A percentile compares a stretch with the other conserved stretches of the same genome.
Conservation (phyloP, 2,888 invertebrate genomes). For the Epirrhoe alternata region DNA sequence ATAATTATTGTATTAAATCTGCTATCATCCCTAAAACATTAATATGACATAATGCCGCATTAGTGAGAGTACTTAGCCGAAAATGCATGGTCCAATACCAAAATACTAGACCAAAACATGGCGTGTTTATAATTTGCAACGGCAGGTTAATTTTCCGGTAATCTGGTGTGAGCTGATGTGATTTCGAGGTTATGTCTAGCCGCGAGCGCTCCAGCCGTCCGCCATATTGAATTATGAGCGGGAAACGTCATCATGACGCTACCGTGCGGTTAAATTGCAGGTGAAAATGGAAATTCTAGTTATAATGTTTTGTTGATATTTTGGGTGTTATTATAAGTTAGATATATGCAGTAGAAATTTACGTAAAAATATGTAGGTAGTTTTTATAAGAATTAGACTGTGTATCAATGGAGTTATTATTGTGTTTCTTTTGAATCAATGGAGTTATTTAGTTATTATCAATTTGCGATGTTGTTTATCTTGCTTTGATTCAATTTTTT, state of each 20-base stretch:
- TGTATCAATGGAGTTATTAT: too few species aligned
- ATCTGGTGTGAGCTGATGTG: constrained; percentile 68
- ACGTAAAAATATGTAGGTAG: too few species aligned
- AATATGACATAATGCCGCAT: not conserved
- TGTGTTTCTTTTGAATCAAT: too few species aligned
- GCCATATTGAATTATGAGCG: constrained; percentile 69
- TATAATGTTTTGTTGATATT: constrained; percentile 7
- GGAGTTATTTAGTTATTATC: too few species aligned
- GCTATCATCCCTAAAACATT: not conserved
- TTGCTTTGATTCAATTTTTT: too few species aligned
- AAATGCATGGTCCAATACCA: constrained; percentile 15
- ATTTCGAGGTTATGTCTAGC: constrained; percentile 73
- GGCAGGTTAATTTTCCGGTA: constrained; percentile 71
- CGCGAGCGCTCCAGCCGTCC: constrained; percentile 58
- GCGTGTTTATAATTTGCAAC: constrained; percentile 54
- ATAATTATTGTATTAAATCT: too few species aligned
- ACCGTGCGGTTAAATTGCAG: constrained; percentile 48
- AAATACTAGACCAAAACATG: constrained; percentile 47
- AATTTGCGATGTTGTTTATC: too few species aligned
- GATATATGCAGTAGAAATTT: too few species aligned
- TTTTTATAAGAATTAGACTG: too few species aligned
- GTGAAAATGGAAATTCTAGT: constrained; percentile 43
- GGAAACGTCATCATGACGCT: constrained; percentile 54
- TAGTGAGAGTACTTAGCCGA: not conserved
- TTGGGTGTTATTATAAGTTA: too few species aligned